These are phyloP conservation scores for Loris lydekkerianus DNA, from an alignment of 2,797 vertebrate genomes.

Conservation along the genomic window DNA sequence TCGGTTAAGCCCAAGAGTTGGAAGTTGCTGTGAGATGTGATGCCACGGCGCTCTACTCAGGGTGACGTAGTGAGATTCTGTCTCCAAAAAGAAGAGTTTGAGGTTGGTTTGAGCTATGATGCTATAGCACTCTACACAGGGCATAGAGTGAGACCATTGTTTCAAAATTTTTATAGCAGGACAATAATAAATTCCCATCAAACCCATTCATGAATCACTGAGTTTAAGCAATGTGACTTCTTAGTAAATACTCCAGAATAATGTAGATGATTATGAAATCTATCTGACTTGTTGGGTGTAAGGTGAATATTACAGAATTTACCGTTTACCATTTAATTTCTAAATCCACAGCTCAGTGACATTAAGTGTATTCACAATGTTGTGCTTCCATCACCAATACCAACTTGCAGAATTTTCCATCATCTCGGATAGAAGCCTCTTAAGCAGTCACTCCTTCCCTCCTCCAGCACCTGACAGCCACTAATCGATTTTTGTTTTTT, in stretches of 20 bases:
- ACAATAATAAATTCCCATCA: not conserved
- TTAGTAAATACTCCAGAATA: not conserved
- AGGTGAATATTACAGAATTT: not conserved
- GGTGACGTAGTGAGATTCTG: too few relatives aligned
- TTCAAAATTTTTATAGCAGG: not conserved
- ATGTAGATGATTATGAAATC: not conserved
- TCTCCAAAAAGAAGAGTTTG: too few relatives aligned
- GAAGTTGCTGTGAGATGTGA: too few relatives aligned
- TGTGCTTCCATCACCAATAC: not conserved
- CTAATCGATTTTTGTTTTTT: not conserved
- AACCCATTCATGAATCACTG: not conserved
- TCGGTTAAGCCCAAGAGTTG: too few relatives aligned
- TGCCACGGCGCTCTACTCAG: too few relatives aligned
- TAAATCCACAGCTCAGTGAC: not conserved
- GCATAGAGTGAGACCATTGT: too few relatives aligned
- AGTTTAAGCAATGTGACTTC: not conserved
- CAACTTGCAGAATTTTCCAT: not conserved
- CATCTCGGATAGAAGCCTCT: not conserved
- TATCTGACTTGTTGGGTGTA: not conserved
- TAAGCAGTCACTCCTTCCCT: not conserved
- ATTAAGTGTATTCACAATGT: not conserved
- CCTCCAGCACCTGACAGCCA: not conserved
- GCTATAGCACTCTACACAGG: too few relatives aligned
- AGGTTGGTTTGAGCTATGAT: too few relatives aligned
- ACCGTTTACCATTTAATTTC: not conserved